Evolutionary conservation across 2,113 vertebrate species (phyloP).

Genomic region (Heloderma charlesbogerti): DNA sequence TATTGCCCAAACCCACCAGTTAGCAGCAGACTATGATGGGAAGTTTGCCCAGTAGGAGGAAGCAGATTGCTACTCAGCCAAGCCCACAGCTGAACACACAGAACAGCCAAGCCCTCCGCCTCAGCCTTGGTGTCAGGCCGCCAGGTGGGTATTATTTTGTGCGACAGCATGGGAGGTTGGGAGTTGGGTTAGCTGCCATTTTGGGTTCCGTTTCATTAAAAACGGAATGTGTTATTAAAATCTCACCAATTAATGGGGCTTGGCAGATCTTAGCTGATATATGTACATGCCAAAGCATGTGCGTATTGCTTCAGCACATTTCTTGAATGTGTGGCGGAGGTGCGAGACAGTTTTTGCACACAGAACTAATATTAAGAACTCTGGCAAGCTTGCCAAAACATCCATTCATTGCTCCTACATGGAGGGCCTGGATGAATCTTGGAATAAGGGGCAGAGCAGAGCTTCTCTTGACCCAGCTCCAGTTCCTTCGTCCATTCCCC

Average conservation of each 20-base stretch:
- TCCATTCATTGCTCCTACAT: background rate
- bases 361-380: background rate
- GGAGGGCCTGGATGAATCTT: too few relatives aligned
- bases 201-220: too few relatives aligned
- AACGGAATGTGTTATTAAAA: too few relatives aligned
- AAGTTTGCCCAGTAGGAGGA: slow-evolving; percentile 65
- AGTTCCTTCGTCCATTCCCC: background rate
- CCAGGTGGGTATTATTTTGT: slow-evolving; percentile 23
- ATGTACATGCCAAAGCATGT: too few relatives aligned
- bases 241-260: too few relatives aligned
- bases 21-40: slow-evolving; percentile 60
- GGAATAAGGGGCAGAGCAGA: too few relatives aligned
- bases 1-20: background rate
- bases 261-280: too few relatives aligned
- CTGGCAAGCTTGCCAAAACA: background rate
- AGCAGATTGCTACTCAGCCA: background rate
- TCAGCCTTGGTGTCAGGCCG: rapidly evolving
- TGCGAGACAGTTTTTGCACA: background rate
- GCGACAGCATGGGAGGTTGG: background rate
- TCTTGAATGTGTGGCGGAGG: too few relatives aligned
- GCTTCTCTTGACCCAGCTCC: background rate
- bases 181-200: background rate
- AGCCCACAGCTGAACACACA: rapidly evolving
- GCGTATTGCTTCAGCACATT: too few relatives aligned
- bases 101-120: rapidly evolving